Evolutionary conservation across 1,140 invertebrate genomes (phyloP).

Genomic region (Philaenus spumarius): DNA sequence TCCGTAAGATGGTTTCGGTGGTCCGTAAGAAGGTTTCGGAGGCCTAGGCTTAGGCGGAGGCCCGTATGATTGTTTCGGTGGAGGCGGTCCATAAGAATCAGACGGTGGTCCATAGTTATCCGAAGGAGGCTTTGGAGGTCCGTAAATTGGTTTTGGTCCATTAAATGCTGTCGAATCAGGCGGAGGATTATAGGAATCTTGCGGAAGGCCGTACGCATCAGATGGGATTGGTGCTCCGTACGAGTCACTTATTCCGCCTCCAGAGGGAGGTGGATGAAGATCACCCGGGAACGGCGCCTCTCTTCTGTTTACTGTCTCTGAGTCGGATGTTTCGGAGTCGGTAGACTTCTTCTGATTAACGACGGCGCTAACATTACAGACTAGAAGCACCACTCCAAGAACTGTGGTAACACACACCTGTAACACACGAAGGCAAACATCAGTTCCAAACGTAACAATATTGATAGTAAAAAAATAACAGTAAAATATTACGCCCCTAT

Average conservation of each 20-base stretch:
- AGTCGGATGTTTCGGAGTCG: constrained; percentile 9
- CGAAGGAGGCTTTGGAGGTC: constrained; percentile 16
- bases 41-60: constrained; percentile 28
- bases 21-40: constrained; percentile 30
- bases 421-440: constrained; percentile 5
- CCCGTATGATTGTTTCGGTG: constrained; percentile 38
- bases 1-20: constrained; percentile 41
- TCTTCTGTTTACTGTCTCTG: constrained; percentile 15
- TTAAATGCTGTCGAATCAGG: constrained; percentile 33
- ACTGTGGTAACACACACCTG: constrained; percentile 14
- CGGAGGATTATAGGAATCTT: constrained; percentile 18
- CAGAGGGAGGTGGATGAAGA: constrained; percentile 8
- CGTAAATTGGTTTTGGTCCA: constrained; percentile 39
- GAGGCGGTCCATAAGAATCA: constrained; percentile 29
- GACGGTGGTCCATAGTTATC: constrained; percentile 20
- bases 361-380: constrained; percentile 5
- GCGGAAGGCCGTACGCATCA: constrained; percentile 23
- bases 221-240: constrained; percentile 37
- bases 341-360: constrained; percentile 8
- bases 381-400: constrained; percentile 14
- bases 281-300: constrained; percentile 10
- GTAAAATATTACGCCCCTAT: no score
- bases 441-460: no score
- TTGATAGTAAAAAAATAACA: no score
- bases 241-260: constrained; percentile 37